Evolutionary conservation across 2,113 vertebrate genomes (phyloP), one percentile per base, ranked within the genome.

Genomic region (Lagopus leucura): DNA sequence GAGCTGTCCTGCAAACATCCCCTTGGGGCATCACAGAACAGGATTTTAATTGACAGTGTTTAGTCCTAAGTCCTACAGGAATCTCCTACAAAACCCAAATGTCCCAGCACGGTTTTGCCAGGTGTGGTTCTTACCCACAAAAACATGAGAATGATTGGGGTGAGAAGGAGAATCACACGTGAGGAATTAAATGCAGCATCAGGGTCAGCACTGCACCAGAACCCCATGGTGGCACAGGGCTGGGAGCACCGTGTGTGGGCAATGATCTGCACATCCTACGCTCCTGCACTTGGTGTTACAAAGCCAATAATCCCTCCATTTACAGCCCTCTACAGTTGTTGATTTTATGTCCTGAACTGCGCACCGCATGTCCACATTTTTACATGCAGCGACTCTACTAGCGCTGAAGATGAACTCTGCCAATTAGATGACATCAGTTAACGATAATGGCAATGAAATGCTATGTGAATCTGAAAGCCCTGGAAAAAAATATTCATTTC

Each of bases 191-290:
- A 67, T 32, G 47, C 20, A 63, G 28, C 64, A 83, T 65, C 38
- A 0, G 50, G 60, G 64, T 15, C 19, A 87, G 60, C 69, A 82
- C 32, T 67, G 82, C 75, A 32, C 10, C 2, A 1, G 50, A 52
- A 72, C 61, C 71, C 34, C 7, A 1, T 14, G 30, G 21, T 5
- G 50, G 48, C 81, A 21, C 2, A 0, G 1, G 20, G 48, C 8
- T 63, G 30, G 63, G 73, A 96, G 61, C 86, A 60, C 40, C 42
- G 47, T 72, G 96, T 93, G 91, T 92, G 91, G 91, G 89, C 91
- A 94, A 61, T 24, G 38, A 34, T 94, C 88, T 77, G 86, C 43
- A 88, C 71, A 42, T 54, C 36, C 87, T 60, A 80, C 61, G 52
- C 93, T 69, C 73, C 88, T 61, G 28, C 48, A 61, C 63, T 89